phyloP scores from a whole-genome alignment of 2,113 vertebrate genomes.

The Apodemus speciosus region DNA sequence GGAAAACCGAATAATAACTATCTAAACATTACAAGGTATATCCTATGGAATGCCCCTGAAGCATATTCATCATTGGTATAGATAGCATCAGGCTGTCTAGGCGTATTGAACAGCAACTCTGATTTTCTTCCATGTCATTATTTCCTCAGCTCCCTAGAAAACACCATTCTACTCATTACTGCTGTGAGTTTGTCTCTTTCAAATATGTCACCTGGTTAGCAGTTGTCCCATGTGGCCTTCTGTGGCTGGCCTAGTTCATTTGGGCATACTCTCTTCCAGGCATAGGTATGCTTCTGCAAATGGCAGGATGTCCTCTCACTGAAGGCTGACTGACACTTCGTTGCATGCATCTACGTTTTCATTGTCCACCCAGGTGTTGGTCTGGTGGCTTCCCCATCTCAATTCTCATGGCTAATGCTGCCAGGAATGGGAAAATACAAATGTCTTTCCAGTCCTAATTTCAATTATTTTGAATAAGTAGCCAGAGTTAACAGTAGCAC shows the following conservation, averaged over 20 bases:
- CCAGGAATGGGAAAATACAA: not conserved
- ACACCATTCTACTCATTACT: not conserved
- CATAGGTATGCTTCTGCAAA: not conserved
- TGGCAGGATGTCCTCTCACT: not conserved
- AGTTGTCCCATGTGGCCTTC: not conserved
- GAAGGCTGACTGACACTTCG: not conserved
- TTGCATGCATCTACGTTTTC: not conserved
- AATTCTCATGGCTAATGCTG: not conserved
- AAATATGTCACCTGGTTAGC: not conserved
- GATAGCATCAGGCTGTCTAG: not conserved
- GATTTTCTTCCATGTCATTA: not conserved
- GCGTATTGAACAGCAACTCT: not conserved
- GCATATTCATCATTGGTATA: not conserved
- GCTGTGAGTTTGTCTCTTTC: not conserved
- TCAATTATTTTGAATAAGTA: slow-evolving; percentile 7
- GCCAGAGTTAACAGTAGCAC: not conserved
- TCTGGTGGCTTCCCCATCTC: not conserved
- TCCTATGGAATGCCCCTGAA: not conserved
- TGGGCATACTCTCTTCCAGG: not conserved
- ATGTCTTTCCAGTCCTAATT: not conserved
- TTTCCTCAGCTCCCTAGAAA: not conserved
- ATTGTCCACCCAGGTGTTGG: not conserved
- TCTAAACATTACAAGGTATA: not conserved
- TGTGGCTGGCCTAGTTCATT: not conserved
- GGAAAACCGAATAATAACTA: slow-evolving; percentile 5